Percentiles rank a stretch among this genome's conserved stretches.
phyloP scores from a whole-genome alignment of 30 jellyfish, hydroid and myxozoan genomes.

The Hydra vulgaris region DNA sequence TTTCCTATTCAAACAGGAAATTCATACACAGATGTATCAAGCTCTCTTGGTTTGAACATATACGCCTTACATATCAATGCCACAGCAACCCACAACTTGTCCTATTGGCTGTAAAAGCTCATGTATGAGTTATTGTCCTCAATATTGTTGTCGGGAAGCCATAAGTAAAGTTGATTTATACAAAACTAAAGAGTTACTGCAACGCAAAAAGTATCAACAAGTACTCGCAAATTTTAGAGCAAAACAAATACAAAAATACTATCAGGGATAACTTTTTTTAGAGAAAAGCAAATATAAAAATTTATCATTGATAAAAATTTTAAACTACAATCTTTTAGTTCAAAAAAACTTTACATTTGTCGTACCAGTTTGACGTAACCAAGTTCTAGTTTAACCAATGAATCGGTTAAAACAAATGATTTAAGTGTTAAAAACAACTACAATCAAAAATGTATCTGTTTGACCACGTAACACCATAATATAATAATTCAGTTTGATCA shows the following conservation, averaged over 20 bases:
- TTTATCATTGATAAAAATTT: not conserved
- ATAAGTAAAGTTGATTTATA: not conserved
- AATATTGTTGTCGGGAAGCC: not conserved
- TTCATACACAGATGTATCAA: not conserved
- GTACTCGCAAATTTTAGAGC: conserved; percentile 19
- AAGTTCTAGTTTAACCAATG: too few species aligned
- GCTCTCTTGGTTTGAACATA: not conserved
- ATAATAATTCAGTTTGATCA: too few species aligned
- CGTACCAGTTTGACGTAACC: too few species aligned
- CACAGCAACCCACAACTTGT: not conserved
- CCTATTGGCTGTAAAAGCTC: not conserved
- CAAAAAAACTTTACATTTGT: too few species aligned
- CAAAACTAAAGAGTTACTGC: not conserved
- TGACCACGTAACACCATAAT: too few species aligned
- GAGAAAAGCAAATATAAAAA: not conserved
- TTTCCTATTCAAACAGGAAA: not conserved
- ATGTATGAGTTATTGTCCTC: not conserved
- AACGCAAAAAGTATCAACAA: conserved; percentile 23
- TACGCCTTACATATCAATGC: not conserved
- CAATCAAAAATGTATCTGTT: too few species aligned
- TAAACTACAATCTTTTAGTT: too few species aligned
- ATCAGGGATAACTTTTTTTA: conserved; percentile 2
- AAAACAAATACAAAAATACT: conserved; percentile 23
- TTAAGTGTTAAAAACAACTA: too few species aligned
- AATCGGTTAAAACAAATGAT: too few species aligned